These are phyloP conservation scores for Ovis aries DNA, from an alignment of 2,113 vertebrate genomes.

Conservation along the genomic window DNA sequence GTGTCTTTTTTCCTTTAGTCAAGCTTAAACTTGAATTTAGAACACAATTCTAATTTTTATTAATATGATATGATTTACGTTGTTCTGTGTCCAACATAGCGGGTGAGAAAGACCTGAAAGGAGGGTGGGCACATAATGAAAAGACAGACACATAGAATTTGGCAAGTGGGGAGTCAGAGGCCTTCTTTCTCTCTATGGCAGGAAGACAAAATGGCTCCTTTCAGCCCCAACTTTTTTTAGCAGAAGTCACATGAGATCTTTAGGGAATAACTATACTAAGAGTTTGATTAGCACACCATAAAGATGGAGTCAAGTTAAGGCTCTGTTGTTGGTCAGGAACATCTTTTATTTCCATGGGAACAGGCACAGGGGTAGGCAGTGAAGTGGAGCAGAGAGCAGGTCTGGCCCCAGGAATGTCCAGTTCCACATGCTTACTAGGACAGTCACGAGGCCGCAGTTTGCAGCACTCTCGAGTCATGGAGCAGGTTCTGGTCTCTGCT, in stretches of 20 bases:
- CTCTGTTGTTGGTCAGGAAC: background rate
- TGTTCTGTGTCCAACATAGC: background rate
- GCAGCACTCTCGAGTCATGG: background rate
- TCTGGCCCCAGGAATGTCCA: background rate
- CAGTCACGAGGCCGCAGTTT: rapidly evolving
- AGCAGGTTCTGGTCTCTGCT: background rate
- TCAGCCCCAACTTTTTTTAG: background rate
- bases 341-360: background rate
- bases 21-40: constrained; percentile 20
- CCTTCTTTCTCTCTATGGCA: background rate
- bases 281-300: background rate
- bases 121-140: background rate
- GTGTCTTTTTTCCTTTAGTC: background rate
- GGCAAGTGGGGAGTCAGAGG: background rate
- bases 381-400: rapidly evolving
- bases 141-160: background rate
- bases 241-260: background rate
- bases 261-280: background rate
- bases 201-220: background rate
- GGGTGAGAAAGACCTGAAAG: background rate
- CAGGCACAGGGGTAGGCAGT: background rate
- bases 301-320: background rate
- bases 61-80: background rate
- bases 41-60: constrained; percentile 11
- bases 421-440: background rate